Base-by-base conservation (phyloP, 2,113 vertebrate genomes). In the Phyllostomus hastatus region DNA sequence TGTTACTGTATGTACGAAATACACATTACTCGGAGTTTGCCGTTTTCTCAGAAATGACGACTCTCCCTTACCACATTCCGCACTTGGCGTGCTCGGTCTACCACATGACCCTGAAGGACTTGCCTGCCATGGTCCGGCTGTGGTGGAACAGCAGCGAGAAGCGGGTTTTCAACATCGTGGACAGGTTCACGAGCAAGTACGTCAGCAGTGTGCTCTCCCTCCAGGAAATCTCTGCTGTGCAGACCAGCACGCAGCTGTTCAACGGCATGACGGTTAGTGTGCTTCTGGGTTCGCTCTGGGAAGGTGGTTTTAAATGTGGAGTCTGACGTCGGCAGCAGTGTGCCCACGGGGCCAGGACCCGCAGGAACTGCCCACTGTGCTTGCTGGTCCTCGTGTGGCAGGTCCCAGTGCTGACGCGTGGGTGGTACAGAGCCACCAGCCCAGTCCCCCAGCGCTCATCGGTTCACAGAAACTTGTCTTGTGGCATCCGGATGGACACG, bases 121-220 rank as follows among this genome's bases (percentile, higher is more conserved):
- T 99, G 97, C 99, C 99, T 0, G 99, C 99, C 90, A 99, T 99
- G 99, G 99, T 99, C 88, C 98, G 99, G 3, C 98, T 99, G 50
- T 99, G 99, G 99, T 99, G 99, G 99, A 99, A 99, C 50, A 98
- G 99, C 97, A 99, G 99, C 96, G 99, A 99, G 97, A 99, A 99
- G 97, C 99, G 99, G 10, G 99, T 99, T 95, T 99, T 99, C 97
- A 98, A 96, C 22, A 98, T 99, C 0, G 99, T 99, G 80, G 99
- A 99, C 97, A 99, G 99, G 98, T 99, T 99, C 97, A 99, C 99
- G 48, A 99, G 99, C 97, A 99, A 99, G 91, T 99, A 99, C 1
- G 99, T 99, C 96, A 99, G 99, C 94, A 98, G 95, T 0, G 98
- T 99, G 84, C 99, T 99, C 81, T 99, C 99, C 2, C 98, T 98